Percentiles rank a stretch among this genome's conserved stretches.
Conservation (phyloP, 1,140 invertebrate genomes). For the Anagrus nilaparvatae region DNA sequence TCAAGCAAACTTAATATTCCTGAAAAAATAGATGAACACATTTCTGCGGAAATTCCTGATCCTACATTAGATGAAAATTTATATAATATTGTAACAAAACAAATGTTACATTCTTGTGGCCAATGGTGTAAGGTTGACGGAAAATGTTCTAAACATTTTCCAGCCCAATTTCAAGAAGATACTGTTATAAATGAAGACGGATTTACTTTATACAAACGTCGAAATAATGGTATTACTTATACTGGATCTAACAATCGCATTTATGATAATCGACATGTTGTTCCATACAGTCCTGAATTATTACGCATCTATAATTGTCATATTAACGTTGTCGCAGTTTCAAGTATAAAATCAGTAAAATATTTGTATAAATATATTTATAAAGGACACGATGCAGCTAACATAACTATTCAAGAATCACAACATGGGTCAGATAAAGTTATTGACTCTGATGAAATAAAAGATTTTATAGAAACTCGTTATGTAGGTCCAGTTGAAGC, state of each 20-base stretch:
- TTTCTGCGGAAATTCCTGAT: constrained; percentile 44
- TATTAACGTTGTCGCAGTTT: constrained; percentile 27
- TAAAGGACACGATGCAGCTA: constrained; percentile 15
- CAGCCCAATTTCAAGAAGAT: constrained; percentile 22
- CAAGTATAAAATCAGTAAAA: constrained; percentile 18
- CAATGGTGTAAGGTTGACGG: constrained; percentile 28
- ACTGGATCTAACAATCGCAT: not conserved
- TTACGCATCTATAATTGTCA: constrained; percentile 12
- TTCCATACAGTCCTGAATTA: constrained; percentile 18
- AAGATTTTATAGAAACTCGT: not conserved
- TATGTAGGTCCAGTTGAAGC: constrained; percentile 1
- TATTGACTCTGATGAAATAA: constrained; percentile 4
- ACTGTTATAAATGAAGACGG: constrained; percentile 26
- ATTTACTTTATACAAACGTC: constrained; percentile 20
- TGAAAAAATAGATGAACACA: constrained; percentile 3
- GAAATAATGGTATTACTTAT: constrained; percentile 9
- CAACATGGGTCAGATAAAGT: not conserved
- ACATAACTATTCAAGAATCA: constrained; percentile 10
- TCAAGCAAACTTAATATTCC: constrained; percentile 4
- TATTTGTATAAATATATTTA: constrained; percentile 13
- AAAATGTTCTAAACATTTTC: constrained; percentile 33
- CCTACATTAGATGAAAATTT: constrained; percentile 26
- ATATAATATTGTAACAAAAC: constrained; percentile 26
- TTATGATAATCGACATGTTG: constrained; percentile 26
- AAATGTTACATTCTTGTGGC: constrained; percentile 35